phyloP scores from a whole-genome alignment of 2,888 invertebrate genomes.

The Apodemia hepburni region DNA sequence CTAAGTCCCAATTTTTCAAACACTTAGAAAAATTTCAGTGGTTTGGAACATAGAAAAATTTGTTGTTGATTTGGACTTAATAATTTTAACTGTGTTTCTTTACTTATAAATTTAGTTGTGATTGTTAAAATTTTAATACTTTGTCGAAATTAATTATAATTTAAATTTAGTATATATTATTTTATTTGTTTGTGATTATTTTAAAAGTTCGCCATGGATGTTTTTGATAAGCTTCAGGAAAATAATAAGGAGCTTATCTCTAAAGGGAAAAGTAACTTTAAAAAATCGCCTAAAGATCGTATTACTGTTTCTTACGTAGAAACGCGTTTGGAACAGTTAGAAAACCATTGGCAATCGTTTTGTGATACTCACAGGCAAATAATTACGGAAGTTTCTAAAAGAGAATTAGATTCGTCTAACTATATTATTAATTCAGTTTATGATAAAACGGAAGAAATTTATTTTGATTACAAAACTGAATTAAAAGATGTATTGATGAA shows the following conservation, averaged over 20 bases:
- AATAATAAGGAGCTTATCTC: constrained; percentile 17
- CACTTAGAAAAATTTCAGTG: not conserved
- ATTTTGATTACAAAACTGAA: constrained; percentile 18
- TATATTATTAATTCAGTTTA: constrained; percentile 17
- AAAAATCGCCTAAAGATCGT: constrained; percentile 21
- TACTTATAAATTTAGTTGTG: not conserved
- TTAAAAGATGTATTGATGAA: constrained; percentile 15
- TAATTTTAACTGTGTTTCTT: not conserved
- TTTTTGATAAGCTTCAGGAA: constrained; percentile 20
- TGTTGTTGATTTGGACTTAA: not conserved
- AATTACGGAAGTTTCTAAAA: constrained; percentile 15
- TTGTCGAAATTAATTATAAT: not conserved
- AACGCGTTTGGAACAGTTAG: constrained; percentile 22
- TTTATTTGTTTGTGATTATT: not conserved
- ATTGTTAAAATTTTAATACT: not conserved
- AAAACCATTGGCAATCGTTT: constrained; percentile 21
- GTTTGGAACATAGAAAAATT: not conserved
- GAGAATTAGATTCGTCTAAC: constrained; percentile 14
- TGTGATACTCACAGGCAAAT: constrained; percentile 19
- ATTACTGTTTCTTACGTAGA: constrained; percentile 18
- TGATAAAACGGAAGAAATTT: constrained; percentile 13
- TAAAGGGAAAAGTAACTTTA: constrained; percentile 19
- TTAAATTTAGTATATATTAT: not conserved
- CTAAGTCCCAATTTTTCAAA: constrained; percentile 3
- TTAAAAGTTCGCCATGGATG: constrained; percentile 16